Percentiles rank a stretch among this genome's conserved stretches.
phyloP scores from a whole-genome alignment of 2,888 invertebrate species.

The Drosophila ezoana region DNA sequence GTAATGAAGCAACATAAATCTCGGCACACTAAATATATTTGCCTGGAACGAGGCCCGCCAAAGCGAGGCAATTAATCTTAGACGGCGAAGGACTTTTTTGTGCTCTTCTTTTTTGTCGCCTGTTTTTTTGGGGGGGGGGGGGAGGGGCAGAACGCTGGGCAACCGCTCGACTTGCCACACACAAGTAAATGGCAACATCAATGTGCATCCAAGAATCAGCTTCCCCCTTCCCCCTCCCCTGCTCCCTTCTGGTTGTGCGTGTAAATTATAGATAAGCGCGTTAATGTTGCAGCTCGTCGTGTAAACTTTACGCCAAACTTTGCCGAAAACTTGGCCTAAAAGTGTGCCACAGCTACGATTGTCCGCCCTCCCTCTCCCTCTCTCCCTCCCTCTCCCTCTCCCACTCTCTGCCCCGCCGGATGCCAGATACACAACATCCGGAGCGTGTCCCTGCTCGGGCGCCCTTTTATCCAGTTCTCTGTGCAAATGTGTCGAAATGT shows the following conservation, averaged over 20 bases:
- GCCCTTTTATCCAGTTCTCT: slow-evolving; percentile 2
- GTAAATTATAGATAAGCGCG: slow-evolving; percentile 79
- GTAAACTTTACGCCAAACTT: slow-evolving; percentile 49
- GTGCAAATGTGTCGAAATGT: slow-evolving; percentile 45
- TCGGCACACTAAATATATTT: slow-evolving; percentile 78
- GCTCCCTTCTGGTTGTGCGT: slow-evolving; percentile 43
- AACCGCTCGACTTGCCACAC: slow-evolving; percentile 28
- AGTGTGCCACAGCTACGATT: slow-evolving; percentile 48
- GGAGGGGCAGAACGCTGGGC: background rate
- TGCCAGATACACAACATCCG: slow-evolving; percentile 65
- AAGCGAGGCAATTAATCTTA: slow-evolving; percentile 72
- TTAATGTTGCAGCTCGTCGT: slow-evolving; percentile 70
- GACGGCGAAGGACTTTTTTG: slow-evolving; percentile 31
- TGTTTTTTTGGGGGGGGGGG: slow-evolving; percentile 20
- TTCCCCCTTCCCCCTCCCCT: background rate
- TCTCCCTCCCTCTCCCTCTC: slow-evolving; percentile 8
- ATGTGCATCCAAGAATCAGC: slow-evolving; percentile 70
- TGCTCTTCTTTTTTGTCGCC: background rate
- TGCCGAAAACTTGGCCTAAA: slow-evolving; percentile 58
- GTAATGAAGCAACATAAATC: slow-evolving; percentile 78
- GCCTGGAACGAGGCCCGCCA: slow-evolving; percentile 41
- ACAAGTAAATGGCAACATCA: slow-evolving; percentile 70
- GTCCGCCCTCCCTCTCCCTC: background rate
- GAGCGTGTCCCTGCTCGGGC: slow-evolving; percentile 28
- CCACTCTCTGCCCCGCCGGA: slow-evolving; percentile 36